These are phyloP conservation scores for Limnephilus auricula DNA, from an alignment of 2,888 invertebrate species.

Conservation along the genomic window DNA sequence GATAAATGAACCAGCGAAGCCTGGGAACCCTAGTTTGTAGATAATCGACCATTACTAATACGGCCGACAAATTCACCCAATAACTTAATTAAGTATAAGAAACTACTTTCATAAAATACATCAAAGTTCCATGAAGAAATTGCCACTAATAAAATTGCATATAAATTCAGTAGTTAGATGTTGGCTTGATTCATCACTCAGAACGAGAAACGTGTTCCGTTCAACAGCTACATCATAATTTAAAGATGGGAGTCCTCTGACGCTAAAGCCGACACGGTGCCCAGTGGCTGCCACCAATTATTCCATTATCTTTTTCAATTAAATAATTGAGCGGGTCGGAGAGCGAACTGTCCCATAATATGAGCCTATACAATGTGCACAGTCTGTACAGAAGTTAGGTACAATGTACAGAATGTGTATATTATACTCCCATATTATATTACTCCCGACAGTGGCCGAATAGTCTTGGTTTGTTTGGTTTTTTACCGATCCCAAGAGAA, in stretches of 20 bases:
- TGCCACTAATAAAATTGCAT: background rate
- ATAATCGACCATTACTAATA: no score
- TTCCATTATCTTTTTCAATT: conserved; percentile 65
- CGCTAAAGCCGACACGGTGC: conserved; percentile 35
- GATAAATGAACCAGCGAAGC: no score
- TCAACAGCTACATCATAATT: conserved; percentile 2
- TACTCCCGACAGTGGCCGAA: background rate
- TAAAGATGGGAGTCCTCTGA: conserved; percentile 47
- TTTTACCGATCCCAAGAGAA: background rate
- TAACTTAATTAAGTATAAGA: no score
- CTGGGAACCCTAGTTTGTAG: no score
- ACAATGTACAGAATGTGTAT: no score
- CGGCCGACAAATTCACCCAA: no score
- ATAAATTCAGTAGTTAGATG: background rate
- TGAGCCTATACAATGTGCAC: background rate
- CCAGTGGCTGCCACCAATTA: conserved; percentile 59
- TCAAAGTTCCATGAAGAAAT: background rate
- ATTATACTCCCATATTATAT: background rate
- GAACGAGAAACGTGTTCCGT: background rate
- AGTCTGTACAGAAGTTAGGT: background rate
- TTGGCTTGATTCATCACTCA: background rate
- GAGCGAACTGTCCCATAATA: conserved; percentile 9
- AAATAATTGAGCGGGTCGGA: conserved; percentile 62
- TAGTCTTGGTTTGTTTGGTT: background rate
- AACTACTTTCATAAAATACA: background rate